These are phyloP conservation scores for Gallinago media DNA, from an alignment of 2,113 vertebrate genomes.

Conservation along the genomic window DNA sequence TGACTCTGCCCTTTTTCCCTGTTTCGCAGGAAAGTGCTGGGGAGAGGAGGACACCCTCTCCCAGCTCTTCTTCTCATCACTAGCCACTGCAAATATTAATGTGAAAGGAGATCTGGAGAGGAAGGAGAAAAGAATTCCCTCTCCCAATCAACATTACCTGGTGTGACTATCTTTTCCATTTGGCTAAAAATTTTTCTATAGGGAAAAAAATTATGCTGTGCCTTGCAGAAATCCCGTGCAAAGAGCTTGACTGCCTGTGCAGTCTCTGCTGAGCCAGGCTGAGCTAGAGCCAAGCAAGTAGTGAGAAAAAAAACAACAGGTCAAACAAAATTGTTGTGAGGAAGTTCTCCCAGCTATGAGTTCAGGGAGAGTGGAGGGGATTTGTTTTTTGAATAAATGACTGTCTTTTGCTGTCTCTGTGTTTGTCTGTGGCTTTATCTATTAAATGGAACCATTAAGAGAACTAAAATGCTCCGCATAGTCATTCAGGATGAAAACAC, in stretches of 20 bases:
- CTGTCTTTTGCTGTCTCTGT: not conserved
- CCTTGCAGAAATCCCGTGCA: rapidly evolving
- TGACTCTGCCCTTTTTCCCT: not conserved
- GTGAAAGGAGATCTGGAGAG: not conserved
- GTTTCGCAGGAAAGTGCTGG: not conserved
- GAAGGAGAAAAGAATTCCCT: not conserved
- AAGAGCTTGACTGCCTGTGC: not conserved
- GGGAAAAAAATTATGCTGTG: not conserved
- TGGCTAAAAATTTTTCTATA: not conserved
- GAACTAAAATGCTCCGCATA: not conserved
- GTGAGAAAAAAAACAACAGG: not conserved
- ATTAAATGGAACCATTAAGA: conserved; percentile 6
- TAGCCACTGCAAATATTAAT: not conserved
- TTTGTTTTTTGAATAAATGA: not conserved
- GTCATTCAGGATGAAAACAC: conserved; percentile 2
- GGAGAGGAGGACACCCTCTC: not conserved
- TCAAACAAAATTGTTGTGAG: not conserved
- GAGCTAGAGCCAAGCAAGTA: not conserved
- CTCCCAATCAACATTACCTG: not conserved
- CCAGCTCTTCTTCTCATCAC: not conserved
- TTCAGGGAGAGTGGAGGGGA: not conserved
- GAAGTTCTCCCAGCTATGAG: not conserved
- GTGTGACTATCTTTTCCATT: not conserved
- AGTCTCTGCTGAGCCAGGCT: not conserved
- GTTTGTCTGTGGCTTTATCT: conserved; percentile 19